Conservation (phyloP, 2,113 vertebrate species). For the Channa maculata region DNA sequence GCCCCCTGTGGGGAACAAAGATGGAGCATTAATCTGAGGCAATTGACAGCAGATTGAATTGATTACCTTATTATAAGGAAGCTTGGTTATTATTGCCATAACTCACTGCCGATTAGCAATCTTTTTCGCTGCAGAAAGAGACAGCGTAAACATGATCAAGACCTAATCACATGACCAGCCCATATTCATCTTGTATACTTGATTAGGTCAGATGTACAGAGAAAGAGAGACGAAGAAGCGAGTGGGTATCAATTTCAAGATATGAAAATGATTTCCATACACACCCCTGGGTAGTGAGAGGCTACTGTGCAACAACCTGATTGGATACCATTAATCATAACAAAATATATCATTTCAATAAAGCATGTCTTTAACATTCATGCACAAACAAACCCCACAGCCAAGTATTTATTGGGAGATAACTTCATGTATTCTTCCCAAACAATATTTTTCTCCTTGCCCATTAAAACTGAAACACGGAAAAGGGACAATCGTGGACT, state of each 20-base stretch:
- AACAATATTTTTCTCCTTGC: background rate
- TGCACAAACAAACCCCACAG: constrained; percentile 34
- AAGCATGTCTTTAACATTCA: constrained; percentile 28
- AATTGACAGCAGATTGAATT: constrained; percentile 84
- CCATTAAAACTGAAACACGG: background rate
- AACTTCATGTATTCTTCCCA: constrained; percentile 4
- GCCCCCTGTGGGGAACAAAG: constrained; percentile 62
- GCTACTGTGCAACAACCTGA: constrained; percentile 52
- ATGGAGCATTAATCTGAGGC: constrained; percentile 74
- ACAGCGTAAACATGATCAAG: constrained; percentile 74
- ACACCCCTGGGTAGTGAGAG: constrained; percentile 64
- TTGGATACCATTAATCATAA: constrained; percentile 71
- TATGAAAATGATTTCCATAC: constrained; percentile 76
- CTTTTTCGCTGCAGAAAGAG: constrained; percentile 65
- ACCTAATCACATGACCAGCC: constrained; percentile 65
- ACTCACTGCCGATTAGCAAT: constrained; percentile 83
- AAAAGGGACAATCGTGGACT: background rate
- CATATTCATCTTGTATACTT: constrained; percentile 74
- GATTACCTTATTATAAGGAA: constrained; percentile 85
- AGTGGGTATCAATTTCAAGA: constrained; percentile 73
- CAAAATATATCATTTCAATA: constrained; percentile 43
- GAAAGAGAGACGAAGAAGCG: constrained; percentile 52
- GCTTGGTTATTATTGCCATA: constrained; percentile 84
- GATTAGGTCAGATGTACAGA: constrained; percentile 75
- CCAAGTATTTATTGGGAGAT: constrained; percentile 14